phyloP scores from a whole-genome alignment of 2,113 vertebrate species.

The Nothoprocta pentlandii region DNA sequence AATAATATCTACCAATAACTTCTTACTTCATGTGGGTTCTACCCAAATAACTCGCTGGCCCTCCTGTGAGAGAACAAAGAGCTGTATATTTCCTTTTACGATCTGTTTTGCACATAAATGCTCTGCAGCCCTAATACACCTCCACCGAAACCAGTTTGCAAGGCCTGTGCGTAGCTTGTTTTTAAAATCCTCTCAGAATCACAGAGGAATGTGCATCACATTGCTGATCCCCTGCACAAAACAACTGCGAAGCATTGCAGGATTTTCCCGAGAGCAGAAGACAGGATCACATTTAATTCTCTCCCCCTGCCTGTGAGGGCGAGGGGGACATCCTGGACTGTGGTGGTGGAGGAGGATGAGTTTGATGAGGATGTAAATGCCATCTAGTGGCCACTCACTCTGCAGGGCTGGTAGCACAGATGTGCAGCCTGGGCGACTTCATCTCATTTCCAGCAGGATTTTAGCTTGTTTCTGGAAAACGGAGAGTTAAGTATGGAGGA shows the following conservation, averaged over 20 bases:
- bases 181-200: constrained; percentile 42
- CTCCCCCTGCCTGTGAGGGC: background rate
- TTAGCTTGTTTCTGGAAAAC: background rate
- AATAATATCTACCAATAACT: constrained; percentile 58
- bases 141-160: constrained; percentile 29
- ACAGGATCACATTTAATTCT: background rate
- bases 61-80: constrained; percentile 71
- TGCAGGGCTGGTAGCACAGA: background rate
- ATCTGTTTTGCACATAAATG: constrained; percentile 67
- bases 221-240: background rate
- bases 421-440: background rate
- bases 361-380: background rate
- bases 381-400: background rate
- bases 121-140: constrained; percentile 44
- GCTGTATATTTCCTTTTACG: constrained; percentile 56
- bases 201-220: constrained; percentile 21
- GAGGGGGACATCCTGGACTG: background rate
- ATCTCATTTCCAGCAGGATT: background rate
- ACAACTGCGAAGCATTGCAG: background rate
- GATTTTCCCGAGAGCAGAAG: background rate
- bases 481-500: background rate
- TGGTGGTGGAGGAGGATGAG: accelerated
- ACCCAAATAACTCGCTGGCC: constrained; percentile 59
- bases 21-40: constrained; percentile 70
- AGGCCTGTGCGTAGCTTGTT: background rate